These are phyloP conservation scores for Pteruthius melanotis DNA, from an alignment of 2,113 vertebrate species.

Conservation along the genomic window DNA sequence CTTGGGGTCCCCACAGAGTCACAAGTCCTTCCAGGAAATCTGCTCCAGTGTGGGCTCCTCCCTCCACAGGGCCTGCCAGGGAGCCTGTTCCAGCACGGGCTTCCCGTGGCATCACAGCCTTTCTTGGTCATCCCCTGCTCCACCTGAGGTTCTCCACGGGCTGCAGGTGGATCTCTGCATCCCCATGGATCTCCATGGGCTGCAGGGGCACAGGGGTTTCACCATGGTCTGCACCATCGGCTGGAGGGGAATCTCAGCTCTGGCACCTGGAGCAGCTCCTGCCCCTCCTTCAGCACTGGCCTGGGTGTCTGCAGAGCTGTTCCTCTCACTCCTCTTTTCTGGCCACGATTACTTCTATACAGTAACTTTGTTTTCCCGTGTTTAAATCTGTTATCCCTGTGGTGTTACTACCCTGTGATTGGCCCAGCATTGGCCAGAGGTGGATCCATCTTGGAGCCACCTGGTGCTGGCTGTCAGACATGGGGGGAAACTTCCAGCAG, in stretches of 20 bases:
- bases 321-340: neutral
- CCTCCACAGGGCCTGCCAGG: neutral
- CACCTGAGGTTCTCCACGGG: accelerated
- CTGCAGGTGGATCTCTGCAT: neutral
- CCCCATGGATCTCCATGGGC: neutral
- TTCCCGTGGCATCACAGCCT: neutral
- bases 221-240: neutral
- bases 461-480: neutral
- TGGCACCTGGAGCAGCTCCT: neutral
- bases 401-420: neutral
- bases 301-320: neutral
- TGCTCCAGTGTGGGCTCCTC: neutral
- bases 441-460: neutral
- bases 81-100: neutral
- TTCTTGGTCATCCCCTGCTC: neutral
- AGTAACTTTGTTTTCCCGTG: too few relatives aligned
- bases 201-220: neutral
- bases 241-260: neutral
- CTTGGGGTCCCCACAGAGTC: neutral
- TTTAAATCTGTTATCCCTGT: neutral
- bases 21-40: neutral
- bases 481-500: neutral
- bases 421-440: neutral
- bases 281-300: neutral
- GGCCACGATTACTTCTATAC: too few relatives aligned